A percentile compares a stretch with the other conserved stretches of the same genome.
These are phyloP conservation scores for Melospiza melodia DNA, from an alignment of 2,113 vertebrate species.

Conservation along the genomic window DNA sequence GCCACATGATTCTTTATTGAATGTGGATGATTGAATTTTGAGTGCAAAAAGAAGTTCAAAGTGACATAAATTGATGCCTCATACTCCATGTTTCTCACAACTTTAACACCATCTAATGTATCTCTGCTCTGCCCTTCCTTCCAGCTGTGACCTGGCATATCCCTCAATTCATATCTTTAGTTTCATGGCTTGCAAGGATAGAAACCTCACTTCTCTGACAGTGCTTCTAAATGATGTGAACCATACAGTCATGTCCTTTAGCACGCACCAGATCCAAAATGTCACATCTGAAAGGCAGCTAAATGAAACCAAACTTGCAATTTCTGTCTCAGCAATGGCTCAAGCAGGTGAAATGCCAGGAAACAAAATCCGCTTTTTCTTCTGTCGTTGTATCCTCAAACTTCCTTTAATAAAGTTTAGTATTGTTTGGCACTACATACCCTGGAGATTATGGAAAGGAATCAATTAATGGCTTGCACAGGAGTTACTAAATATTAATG, in stretches of 20 bases:
- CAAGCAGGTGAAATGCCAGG: neutral
- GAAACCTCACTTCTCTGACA: neutral
- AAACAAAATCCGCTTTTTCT: neutral
- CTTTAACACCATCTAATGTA: neutral
- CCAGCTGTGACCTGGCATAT: neutral
- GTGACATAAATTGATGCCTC: neutral
- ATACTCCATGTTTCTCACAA: neutral
- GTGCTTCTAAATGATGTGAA: neutral
- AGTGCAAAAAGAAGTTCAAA: neutral
- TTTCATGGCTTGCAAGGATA: neutral
- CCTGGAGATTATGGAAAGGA: neutral
- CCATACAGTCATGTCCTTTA: neutral
- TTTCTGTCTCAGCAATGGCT: neutral
- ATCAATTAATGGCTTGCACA: neutral
- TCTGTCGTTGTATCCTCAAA: neutral
- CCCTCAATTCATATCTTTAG: neutral
- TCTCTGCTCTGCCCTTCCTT: neutral
- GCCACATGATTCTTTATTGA: neutral
- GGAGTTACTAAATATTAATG: neutral
- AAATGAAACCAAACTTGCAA: neutral
- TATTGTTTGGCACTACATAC: neutral
- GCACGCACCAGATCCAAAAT: neutral
- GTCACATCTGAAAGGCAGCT: neutral
- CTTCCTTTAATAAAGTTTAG: neutral
- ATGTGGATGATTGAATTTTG: neutral